phyloP scores from a whole-genome alignment of 2,888 invertebrate genomes.

The Drosophila mulleri region DNA sequence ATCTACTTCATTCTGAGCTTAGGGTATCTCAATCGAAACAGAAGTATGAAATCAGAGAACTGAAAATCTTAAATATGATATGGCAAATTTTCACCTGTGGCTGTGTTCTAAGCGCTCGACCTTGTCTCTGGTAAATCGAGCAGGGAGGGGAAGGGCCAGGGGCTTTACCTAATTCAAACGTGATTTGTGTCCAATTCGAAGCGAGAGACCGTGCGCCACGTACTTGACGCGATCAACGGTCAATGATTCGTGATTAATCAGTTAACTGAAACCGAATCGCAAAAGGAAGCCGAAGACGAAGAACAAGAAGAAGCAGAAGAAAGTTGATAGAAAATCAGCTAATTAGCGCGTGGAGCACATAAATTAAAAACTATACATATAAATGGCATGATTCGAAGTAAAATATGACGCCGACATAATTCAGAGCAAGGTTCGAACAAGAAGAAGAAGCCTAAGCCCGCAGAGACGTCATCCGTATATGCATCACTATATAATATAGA shows the following conservation, averaged over 20 bases:
- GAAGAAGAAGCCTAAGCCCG: too few relatives aligned
- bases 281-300: constrained; percentile 7
- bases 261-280: constrained; percentile 22
- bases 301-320: constrained; percentile 26
- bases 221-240: constrained; percentile 42
- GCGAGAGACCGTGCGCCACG: constrained; percentile 48
- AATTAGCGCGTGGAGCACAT: constrained; percentile 6
- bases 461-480: too few relatives aligned
- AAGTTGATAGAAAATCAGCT: constrained; percentile 33
- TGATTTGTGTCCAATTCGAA: constrained; percentile 62
- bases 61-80: constrained; percentile 10
- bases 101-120: constrained; percentile 29
- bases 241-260: constrained; percentile 70
- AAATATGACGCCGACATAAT: background rate
- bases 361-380: background rate
- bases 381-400: background rate
- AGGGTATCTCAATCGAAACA: background rate
- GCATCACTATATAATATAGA: background rate
- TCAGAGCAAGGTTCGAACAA: background rate
- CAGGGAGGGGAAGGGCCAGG: background rate
- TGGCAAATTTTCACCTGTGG: constrained; percentile 31
- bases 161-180: constrained; percentile 39
- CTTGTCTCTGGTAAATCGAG: constrained; percentile 25
- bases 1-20: background rate
- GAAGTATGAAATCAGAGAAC: constrained; percentile 3